Evolutionary conservation across 2,113 vertebrate species (phyloP), one percentile per base, ranked within the genome.

Genomic region (Acanthochromis polyacanthus): DNA sequence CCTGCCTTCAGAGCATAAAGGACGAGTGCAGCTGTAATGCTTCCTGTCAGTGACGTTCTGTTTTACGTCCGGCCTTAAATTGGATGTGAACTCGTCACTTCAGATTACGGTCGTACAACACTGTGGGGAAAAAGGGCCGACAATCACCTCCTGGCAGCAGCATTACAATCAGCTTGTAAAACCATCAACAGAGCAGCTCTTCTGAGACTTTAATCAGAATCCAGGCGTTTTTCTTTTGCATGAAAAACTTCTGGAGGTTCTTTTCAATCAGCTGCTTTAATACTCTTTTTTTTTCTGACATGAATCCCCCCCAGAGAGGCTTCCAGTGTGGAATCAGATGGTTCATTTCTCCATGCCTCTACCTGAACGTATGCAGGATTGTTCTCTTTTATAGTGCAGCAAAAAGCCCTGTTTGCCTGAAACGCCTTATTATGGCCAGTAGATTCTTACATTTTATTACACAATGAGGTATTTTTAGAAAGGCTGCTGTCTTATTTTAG

Each of bases 101-200:
- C 71, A 81, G 58, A 85, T 90, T 87, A 85, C 40, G 69, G 67
- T 48, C 58, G 68, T 50, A 71, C 58, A 65, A 19, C 64, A 15
- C 52, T 61, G 15, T 73, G 73, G 80, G 30, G 30, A 30, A 30
- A 36, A 90, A 87, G 59, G 70, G 38, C 59, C 75, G 43, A 60
- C 64, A 71, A 77, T 83, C 81, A 63, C 77, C 80, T 68, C 75
- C 60, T 79, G 88, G 82, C 88, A 87, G 80, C 65, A 11, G 69
- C 46, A 84, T 91, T 85, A 83, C 88, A 89, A 80, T 88, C 53
- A 59, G 53, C 76, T 84, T 84, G 78, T 88, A 72, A 88, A 87
- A 87, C 80, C 86, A 85, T 86, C 82, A 82, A 87, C 67, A 51
- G 80, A 85, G 65, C n/a, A 10, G 15, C 1, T 77, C 53, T 82